Evolutionary conservation across 2,113 vertebrate species (phyloP).

Genomic region (Podilymbus podiceps): DNA sequence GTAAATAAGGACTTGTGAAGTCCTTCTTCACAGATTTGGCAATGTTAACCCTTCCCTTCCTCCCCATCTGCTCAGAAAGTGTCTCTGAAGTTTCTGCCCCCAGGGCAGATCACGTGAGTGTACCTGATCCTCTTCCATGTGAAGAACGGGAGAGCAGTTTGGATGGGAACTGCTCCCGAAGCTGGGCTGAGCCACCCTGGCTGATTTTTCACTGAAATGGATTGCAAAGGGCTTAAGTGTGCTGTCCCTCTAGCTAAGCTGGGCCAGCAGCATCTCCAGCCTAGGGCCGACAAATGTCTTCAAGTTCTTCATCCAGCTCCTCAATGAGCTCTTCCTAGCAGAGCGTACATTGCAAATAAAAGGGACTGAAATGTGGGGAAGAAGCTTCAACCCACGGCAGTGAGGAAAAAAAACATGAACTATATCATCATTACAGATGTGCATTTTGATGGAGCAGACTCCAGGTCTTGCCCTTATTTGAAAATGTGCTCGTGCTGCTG

Average conservation of each 20-base stretch:
- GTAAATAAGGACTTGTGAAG: background rate
- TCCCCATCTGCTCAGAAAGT: background rate
- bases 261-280: background rate
- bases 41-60: background rate
- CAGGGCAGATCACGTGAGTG: rapidly evolving
- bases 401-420: rapidly evolving
- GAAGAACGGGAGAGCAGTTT: background rate
- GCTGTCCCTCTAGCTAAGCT: background rate
- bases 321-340: background rate
- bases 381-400: background rate
- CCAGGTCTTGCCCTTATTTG: background rate
- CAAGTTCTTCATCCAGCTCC: background rate
- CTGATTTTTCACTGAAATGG: background rate
- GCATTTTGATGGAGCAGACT: background rate
- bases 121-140: background rate
- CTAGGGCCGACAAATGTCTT: background rate
- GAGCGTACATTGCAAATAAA: background rate
- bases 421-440: background rate
- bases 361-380: background rate
- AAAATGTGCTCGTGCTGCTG: background rate
- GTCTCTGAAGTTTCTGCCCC: background rate
- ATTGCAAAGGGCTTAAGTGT: background rate
- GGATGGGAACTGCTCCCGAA: background rate
- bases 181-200: background rate
- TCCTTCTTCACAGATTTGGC: background rate